Conservation (phyloP, 92 coral and sea anemone genomes). For the Heteractis magnifica region DNA sequence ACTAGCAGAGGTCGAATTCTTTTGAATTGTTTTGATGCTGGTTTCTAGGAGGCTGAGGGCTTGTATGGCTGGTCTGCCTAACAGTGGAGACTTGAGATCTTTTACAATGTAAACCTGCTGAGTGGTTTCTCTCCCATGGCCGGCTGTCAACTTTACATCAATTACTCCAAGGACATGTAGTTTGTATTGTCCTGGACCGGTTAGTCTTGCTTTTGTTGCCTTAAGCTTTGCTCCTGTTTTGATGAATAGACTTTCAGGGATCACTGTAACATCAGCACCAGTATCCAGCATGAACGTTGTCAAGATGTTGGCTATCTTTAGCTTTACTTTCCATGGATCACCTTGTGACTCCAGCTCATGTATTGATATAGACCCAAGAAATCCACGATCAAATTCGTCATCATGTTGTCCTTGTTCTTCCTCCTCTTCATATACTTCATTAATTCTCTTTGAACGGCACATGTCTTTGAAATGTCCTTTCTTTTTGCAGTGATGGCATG, state of each 20-base stretch:
- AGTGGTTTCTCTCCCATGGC: slow-evolving; percentile 7
- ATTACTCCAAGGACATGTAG: slow-evolving; percentile 23
- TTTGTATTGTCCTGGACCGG: slow-evolving; percentile 49
- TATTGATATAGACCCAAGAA: slow-evolving; percentile 6
- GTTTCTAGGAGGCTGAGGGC: not conserved
- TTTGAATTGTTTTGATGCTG: no score
- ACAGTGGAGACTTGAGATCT: slow-evolving; percentile 37
- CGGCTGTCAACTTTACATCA: slow-evolving; percentile 1
- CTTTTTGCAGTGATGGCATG: slow-evolving; percentile 2
- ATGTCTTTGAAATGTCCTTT: no score
- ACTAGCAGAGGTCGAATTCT: no score
- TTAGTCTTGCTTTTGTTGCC: slow-evolving; percentile 35
- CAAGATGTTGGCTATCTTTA: slow-evolving; percentile 3
- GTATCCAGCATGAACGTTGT: slow-evolving; percentile 46
- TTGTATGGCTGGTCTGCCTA: slow-evolving; percentile 49
- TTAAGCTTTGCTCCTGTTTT: slow-evolving; percentile 18
- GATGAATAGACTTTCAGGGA: slow-evolving; percentile 38
- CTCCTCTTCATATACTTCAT: not conserved
- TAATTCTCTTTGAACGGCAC: not conserved
- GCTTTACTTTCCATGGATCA: slow-evolving; percentile 24
- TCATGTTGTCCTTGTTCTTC: not conserved
- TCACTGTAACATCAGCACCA: slow-evolving; percentile 61
- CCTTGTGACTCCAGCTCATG: not conserved
- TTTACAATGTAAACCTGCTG: slow-evolving; percentile 38
- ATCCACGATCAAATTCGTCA: not conserved